A percentile compares a stretch with the other conserved stretches of the same genome.
phyloP scores from a whole-genome alignment of 2,888 invertebrate genomes.

The Ophion ellenae region DNA sequence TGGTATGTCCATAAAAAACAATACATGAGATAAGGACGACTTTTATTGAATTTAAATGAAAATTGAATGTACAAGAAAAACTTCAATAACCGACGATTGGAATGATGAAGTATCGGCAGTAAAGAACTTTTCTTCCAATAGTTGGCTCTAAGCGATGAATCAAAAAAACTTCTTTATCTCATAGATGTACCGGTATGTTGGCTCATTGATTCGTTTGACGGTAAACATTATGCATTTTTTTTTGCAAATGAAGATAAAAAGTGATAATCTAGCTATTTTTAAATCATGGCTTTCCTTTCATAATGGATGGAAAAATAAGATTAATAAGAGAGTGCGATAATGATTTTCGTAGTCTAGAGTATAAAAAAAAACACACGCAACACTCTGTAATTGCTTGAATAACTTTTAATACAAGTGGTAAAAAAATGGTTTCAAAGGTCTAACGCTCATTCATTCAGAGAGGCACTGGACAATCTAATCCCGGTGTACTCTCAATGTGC shows the following conservation, averaged over 20 bases:
- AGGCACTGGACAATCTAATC: background rate
- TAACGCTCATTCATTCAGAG: background rate
- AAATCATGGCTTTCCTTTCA: background rate
- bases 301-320: background rate
- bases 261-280: no score
- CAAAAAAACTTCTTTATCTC: background rate
- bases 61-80: no score
- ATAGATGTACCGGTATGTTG: background rate
- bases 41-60: background rate
- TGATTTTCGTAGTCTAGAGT: background rate
- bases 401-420: no score
- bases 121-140: background rate
- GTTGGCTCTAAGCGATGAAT: background rate
- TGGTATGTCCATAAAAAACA: no score
- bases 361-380: no score
- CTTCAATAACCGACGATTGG: background rate
- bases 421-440: background rate
- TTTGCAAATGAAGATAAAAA: background rate
- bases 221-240: background rate
- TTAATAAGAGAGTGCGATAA: background rate
- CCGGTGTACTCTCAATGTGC: slow-evolving; percentile 1
- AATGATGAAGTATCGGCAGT: background rate
- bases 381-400: no score
- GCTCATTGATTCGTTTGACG: background rate
- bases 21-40: no score